Conservation (phyloP, 53 echinoderm and acorn worm genomes). For the Arbacia lixula region DNA sequence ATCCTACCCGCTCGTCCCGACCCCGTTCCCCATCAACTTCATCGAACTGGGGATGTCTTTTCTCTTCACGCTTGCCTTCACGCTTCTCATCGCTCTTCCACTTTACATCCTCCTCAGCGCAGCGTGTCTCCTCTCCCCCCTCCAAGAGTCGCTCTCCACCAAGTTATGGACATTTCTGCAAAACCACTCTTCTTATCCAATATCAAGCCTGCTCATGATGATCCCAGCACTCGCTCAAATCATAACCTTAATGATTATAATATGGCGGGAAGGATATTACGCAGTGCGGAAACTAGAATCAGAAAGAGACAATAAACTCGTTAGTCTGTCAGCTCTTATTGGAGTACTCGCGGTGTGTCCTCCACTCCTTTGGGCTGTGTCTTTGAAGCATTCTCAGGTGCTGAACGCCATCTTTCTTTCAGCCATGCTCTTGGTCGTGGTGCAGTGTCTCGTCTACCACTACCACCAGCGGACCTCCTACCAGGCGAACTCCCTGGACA, state of each 20-base stretch:
- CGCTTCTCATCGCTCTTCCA: neutral
- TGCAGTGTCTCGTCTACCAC: slow-evolving; percentile 15
- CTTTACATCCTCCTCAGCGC: slow-evolving; percentile 7
- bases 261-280: slow-evolving; percentile 18
- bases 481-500: neutral
- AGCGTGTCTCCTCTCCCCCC: too few species aligned
- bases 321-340: neutral
- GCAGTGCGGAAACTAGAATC: too few species aligned
- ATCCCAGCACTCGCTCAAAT: neutral
- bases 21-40: slow-evolving; percentile 43
- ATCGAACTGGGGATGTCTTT: slow-evolving; percentile 53
- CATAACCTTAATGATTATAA: neutral
- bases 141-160: neutral
- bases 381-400: too few species aligned
- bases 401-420: neutral
- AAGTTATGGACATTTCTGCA: neutral
- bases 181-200: neutral
- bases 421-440: neutral
- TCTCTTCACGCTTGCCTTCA: slow-evolving; percentile 27
- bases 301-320: too few species aligned
- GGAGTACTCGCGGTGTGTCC: neutral
- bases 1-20: slow-evolving; percentile 56
- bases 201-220: neutral
- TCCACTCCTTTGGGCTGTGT: too few species aligned
- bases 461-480: slow-evolving; percentile 21